These are phyloP conservation scores for Pyrochroa serraticornis DNA, from an alignment of 2,888 invertebrate genomes.

Conservation along the genomic window DNA sequence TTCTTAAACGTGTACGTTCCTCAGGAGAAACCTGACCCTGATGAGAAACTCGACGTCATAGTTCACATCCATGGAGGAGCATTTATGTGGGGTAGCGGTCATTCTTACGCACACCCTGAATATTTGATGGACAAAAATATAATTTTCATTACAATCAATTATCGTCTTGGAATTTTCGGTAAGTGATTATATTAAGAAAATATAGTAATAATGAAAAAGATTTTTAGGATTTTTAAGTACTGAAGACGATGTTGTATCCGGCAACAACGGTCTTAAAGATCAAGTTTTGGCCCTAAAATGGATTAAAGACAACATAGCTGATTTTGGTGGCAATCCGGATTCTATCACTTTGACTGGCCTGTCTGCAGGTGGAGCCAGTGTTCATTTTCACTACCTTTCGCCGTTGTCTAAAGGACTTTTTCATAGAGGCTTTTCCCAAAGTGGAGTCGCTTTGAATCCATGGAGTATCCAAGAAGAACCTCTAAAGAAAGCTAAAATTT, in stretches of 20 bases:
- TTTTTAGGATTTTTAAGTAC: constrained; percentile 72
- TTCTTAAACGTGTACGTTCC: constrained; percentile 67
- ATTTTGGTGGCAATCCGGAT: constrained; percentile 71
- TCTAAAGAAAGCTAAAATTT: constrained; percentile 36
- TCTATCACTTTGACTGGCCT: constrained; percentile 69
- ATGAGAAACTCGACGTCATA: constrained; percentile 61
- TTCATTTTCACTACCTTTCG: constrained; percentile 72
- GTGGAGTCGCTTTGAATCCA: constrained; percentile 45
- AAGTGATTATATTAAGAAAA: too few species aligned
- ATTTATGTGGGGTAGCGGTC: constrained; percentile 66
- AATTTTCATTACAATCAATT: constrained; percentile 69
- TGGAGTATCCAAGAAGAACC: constrained; percentile 44
- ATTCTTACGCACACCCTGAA: constrained; percentile 61
- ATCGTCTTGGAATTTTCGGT: constrained; percentile 70
- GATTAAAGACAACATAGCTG: constrained; percentile 68
- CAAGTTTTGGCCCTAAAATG: constrained; percentile 70
- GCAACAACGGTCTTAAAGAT: constrained; percentile 74
- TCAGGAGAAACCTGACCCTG: constrained; percentile 35
- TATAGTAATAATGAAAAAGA: too few species aligned
- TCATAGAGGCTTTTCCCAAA: constrained; percentile 47
- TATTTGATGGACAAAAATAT: constrained; percentile 67
- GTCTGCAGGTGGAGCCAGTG: constrained; percentile 74
- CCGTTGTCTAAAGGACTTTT: constrained; percentile 59
- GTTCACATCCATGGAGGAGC: constrained; percentile 69
- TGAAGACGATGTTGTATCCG: constrained; percentile 68